Evolutionary conservation across 2,797 vertebrate species (phyloP).

Genomic region (Urophycis tenuis): DNA sequence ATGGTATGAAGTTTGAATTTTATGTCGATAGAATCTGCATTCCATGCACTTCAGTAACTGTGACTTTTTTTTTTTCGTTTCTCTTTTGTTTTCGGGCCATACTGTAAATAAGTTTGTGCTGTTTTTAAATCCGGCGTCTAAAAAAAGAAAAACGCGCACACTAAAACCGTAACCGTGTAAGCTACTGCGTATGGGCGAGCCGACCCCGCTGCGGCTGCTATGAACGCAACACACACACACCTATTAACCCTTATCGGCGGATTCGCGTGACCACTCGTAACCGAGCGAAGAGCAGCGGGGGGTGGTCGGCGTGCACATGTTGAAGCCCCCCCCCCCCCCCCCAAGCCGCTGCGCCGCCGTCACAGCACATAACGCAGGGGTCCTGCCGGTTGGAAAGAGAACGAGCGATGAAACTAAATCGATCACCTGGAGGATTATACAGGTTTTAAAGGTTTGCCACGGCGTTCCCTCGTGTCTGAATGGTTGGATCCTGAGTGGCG

Average conservation of each 20-base stretch:
- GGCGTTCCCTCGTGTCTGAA: conserved; percentile 7
- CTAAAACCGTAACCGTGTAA: conserved; percentile 76
- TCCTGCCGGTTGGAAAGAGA: conserved; percentile 21
- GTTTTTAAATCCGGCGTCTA: conserved; percentile 73
- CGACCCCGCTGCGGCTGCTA: conserved; percentile 36
- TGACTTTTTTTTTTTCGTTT: conserved; percentile 59
- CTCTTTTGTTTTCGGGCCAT: conserved; percentile 62
- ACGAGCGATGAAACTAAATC: conserved; percentile 29
- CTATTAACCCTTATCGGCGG: too few species aligned
- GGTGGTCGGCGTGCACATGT: conserved; percentile 41
- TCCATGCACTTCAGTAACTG: conserved; percentile 79
- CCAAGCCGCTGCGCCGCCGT: conserved; percentile 27
- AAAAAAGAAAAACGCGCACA: conserved; percentile 65
- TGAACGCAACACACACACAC: conserved; percentile 28
- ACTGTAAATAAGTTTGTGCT: conserved; percentile 74
- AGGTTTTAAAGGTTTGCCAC: conserved; percentile 5
- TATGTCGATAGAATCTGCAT: conserved; percentile 73
- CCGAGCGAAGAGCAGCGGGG: neutral
- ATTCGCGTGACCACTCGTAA: conserved; percentile 42
- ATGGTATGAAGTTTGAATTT: conserved; percentile 74
- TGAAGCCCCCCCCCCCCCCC: conserved; percentile 24
- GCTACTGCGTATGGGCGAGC: conserved; percentile 82
- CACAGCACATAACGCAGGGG: conserved; percentile 35
- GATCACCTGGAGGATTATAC: conserved; percentile 40
- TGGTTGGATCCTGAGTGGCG: conserved; percentile 38